These are phyloP conservation scores for Ganaspis sp. DNA, from an alignment of 1,140 invertebrate species.

Conservation along the genomic window DNA sequence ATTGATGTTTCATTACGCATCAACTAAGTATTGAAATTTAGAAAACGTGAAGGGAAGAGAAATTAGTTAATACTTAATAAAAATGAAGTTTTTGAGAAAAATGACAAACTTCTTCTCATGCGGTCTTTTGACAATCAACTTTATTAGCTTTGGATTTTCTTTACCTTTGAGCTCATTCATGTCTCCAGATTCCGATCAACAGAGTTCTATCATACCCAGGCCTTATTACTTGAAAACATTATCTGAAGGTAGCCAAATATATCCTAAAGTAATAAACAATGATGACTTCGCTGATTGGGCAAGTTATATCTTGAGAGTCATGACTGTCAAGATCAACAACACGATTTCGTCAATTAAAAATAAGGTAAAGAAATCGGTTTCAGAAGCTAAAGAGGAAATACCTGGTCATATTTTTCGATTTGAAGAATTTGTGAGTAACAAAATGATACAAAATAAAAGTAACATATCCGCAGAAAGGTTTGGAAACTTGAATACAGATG, in stretches of 20 bases:
- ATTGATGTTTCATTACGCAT: conserved; percentile 20
- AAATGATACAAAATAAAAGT: too few relatives aligned
- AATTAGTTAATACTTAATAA: too few relatives aligned
- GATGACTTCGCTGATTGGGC: conserved; percentile 69
- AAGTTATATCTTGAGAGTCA: conserved; percentile 67
- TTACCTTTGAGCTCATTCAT: background rate
- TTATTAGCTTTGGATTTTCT: background rate
- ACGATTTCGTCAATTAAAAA: conserved; percentile 53
- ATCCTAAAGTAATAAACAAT: conserved; percentile 60
- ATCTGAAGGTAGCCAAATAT: conserved; percentile 36
- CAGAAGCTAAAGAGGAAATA: background rate
- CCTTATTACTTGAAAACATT: background rate
- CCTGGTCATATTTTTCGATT: too few relatives aligned
- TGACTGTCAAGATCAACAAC: conserved; percentile 70
- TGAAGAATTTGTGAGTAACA: too few relatives aligned
- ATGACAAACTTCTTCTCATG: background rate
- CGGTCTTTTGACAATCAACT: background rate
- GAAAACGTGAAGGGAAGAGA: background rate
- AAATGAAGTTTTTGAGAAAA: background rate
- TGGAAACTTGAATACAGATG: too few relatives aligned
- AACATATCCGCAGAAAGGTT: too few relatives aligned
- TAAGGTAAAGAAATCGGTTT: background rate
- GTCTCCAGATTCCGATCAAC: background rate
- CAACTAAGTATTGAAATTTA: background rate
- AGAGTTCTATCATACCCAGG: background rate